Evolutionary conservation across 2,113 vertebrate genomes (phyloP).

Genomic region (Burhinus bistriatus): DNA sequence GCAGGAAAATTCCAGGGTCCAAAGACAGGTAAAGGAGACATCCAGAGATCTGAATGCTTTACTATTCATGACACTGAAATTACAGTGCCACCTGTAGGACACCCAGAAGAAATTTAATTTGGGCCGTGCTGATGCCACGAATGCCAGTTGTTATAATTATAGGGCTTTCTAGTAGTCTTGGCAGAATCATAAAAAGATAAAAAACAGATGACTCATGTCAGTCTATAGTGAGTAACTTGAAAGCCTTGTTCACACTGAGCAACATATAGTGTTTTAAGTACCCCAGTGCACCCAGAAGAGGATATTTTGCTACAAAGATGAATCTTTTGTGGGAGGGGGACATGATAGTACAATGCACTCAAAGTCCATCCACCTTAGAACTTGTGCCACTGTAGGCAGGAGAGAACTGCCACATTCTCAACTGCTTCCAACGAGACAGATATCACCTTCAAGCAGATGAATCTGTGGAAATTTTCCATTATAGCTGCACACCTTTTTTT

Average conservation of each 20-base stretch:
- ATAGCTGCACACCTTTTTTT: background rate
- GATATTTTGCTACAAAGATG: background rate
- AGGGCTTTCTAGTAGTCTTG: background rate
- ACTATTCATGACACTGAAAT: constrained; percentile 25
- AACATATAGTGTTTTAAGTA: background rate
- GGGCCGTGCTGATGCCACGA: background rate
- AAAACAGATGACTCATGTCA: background rate
- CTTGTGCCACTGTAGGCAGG: background rate
- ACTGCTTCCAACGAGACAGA: background rate
- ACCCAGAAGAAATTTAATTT: background rate
- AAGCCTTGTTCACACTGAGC: background rate
- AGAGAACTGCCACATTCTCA: background rate
- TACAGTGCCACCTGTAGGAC: constrained; percentile 56
- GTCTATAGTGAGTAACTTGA: background rate
- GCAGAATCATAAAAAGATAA: background rate
- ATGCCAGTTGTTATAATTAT: background rate
- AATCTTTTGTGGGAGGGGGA: background rate
- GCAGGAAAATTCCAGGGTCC: background rate
- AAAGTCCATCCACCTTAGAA: background rate
- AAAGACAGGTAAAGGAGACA: background rate
- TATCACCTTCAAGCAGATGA: background rate
- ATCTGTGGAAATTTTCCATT: background rate
- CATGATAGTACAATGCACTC: background rate
- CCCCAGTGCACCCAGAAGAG: background rate
- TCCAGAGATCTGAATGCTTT: background rate